A percentile compares a stretch with the other conserved stretches of the same genome.
phyloP scores from a whole-genome alignment of 2,797 vertebrate species.

The Trachurus trachurus region DNA sequence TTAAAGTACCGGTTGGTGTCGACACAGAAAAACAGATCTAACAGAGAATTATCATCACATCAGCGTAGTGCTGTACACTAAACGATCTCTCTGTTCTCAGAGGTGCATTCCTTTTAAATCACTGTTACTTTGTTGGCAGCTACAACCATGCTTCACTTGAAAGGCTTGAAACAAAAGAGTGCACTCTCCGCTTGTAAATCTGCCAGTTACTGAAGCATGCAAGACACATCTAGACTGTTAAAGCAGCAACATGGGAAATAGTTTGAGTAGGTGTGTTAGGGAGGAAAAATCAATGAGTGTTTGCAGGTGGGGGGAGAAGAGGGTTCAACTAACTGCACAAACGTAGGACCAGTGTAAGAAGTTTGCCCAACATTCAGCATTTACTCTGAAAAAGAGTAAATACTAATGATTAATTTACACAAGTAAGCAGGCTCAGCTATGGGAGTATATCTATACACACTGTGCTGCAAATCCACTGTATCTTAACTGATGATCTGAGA shows the following conservation, averaged over 20 bases:
- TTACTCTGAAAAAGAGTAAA: constrained; percentile 23
- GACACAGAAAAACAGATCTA: background rate
- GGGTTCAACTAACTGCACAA: background rate
- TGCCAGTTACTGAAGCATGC: constrained; percentile 27
- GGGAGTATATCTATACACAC: background rate
- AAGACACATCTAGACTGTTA: constrained; percentile 21
- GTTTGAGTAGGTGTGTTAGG: constrained; percentile 30
- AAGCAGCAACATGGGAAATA: constrained; percentile 23
- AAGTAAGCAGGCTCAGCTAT: background rate
- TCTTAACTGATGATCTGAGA: background rate
- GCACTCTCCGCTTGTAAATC: constrained; percentile 23
- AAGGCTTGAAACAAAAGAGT: constrained; percentile 23
- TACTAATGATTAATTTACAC: constrained; percentile 11
- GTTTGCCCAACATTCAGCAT: background rate
- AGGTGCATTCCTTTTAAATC: constrained; percentile 35
- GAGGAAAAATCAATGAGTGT: constrained; percentile 37
- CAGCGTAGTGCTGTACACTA: constrained; percentile 7
- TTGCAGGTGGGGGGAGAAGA: background rate
- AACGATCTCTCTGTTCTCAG: constrained; percentile 3
- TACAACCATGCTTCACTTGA: constrained; percentile 9
- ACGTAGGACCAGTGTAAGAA: background rate
- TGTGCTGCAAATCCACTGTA: background rate
- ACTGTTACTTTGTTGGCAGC: constrained; percentile 17
- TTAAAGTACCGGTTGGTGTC: background rate
- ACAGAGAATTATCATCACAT: constrained; percentile 14